Evolutionary conservation across 2,888 invertebrate genomes (phyloP).

Genomic region (Nudaria mundana): DNA sequence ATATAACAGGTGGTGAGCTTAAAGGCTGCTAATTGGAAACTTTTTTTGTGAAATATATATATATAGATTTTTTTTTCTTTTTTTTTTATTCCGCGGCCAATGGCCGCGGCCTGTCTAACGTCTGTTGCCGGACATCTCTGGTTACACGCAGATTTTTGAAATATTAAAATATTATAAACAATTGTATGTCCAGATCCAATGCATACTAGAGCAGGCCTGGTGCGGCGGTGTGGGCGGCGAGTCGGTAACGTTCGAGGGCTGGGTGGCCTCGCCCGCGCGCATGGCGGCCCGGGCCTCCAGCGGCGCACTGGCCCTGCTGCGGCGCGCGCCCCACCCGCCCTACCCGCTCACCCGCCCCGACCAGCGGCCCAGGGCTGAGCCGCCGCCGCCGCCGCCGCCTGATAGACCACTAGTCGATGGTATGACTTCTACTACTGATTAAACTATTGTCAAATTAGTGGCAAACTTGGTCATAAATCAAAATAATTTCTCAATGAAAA

Average conservation of each 20-base stretch:
- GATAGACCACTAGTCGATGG: constrained; percentile 17
- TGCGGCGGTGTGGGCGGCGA: constrained; percentile 81
- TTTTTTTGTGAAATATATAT: no score
- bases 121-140: no score
- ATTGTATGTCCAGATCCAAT: constrained; percentile 79
- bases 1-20: no score
- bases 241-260: constrained; percentile 69
- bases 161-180: background rate
- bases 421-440: no score
- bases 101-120: no score
- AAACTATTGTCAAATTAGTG: no score
- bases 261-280: constrained; percentile 85
- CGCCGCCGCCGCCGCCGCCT: constrained; percentile 27
- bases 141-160: no score
- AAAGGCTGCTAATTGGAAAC: no score
- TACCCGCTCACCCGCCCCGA: constrained; percentile 87
- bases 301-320: constrained; percentile 62
- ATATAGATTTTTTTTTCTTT: no score
- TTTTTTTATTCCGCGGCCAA: no score
- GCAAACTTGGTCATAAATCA: no score
- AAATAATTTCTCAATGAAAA: no score
- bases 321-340: constrained; percentile 89
- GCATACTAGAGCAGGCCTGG: constrained; percentile 92
- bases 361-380: constrained; percentile 21
- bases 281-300: constrained; percentile 68